A percentile compares a stretch with the other conserved stretches of the same genome.
These are phyloP conservation scores for Nesogale talazaci DNA, from an alignment of 2,113 vertebrate species.

Conservation along the genomic window DNA sequence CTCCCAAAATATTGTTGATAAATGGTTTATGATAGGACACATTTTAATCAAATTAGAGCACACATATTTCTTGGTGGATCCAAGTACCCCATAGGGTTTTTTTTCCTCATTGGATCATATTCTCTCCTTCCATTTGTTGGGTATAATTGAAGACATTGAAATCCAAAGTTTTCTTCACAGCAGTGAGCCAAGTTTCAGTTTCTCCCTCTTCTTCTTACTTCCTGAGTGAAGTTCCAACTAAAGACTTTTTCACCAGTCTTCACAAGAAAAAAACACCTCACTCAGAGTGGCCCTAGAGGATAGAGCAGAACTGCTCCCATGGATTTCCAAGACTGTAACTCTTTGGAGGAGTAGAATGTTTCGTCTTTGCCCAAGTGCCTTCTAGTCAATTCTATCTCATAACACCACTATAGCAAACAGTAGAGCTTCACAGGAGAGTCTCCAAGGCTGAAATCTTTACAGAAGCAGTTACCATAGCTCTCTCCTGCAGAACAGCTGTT, in stretches of 20 bases:
- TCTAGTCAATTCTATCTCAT: not conserved
- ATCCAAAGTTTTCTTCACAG: not conserved
- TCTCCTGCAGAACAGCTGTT: not conserved
- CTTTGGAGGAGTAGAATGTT: too few species aligned
- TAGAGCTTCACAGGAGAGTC: not conserved
- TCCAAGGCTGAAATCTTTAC: not conserved
- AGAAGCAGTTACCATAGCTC: not conserved
- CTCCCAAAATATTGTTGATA: not conserved
- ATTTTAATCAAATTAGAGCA: not conserved
- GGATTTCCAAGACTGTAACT: too few species aligned
- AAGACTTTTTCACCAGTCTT: not conserved
- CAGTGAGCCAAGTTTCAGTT: not conserved
- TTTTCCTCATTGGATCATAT: not conserved
- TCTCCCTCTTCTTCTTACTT: not conserved
- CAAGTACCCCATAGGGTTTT: not conserved
- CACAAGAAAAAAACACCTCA: not conserved
- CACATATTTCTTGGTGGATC: not conserved
- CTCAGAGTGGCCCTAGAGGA: not conserved
- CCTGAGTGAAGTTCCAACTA: not conserved
- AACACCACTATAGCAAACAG: not conserved
- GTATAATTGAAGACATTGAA: slow-evolving; percentile 42
- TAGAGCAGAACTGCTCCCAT: not conserved
- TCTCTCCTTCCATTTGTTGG: slow-evolving; percentile 15
- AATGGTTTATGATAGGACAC: not conserved
- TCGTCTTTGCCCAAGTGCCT: too few species aligned